Evolutionary conservation across 2,888 invertebrate genomes (phyloP), one percentile per base, ranked within the genome.

Genomic region (Catocala nupta): DNA sequence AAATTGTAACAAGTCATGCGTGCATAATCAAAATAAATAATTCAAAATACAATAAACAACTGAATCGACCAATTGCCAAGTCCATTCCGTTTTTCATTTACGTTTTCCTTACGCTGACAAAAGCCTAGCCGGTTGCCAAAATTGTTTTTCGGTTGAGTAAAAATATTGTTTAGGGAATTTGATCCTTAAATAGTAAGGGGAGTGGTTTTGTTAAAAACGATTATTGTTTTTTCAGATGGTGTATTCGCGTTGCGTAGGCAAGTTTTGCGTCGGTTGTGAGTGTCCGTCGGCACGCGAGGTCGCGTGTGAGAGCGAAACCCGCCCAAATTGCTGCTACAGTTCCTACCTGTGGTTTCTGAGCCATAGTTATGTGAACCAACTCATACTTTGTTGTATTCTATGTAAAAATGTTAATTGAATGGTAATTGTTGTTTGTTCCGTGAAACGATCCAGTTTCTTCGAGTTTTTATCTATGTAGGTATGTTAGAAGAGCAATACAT

Each of bases 281-380:
- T 85, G 78, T 70, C 90, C 89, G 88, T 52, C 90, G 89, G 89
- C 93, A 93, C 91, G 93, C 91, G 54, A 93, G 57, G 5, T 93
- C 63, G 92, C 93, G 93, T 93, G 92, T 64, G 63, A 70, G 48
- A 70, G 66, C 61, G 58, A 68, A 81, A 81, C 88, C 87, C 86
- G 83, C 82, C 78, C 78, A 77, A 79, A 80, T 80, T 75, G 79
- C 76, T 74, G 64, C 68, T 63, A 77, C 63, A 69, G 63, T 83
- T 75, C 70, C 71, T 81, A 82, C 83, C 82, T 82, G 82, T 76
- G 78, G 78, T 79, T 79, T 74, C 75, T 70, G 66, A 81, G 70
- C 59, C 75, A 78, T 70, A 77, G 77, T 72, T 75, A 76, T 79
- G 72, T 72, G 76, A 71, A 44, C 51, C 66, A 63, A 63, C 65